phyloP scores from a whole-genome alignment of 1,140 invertebrate species.

The Gonioctena quinquepunctata region DNA sequence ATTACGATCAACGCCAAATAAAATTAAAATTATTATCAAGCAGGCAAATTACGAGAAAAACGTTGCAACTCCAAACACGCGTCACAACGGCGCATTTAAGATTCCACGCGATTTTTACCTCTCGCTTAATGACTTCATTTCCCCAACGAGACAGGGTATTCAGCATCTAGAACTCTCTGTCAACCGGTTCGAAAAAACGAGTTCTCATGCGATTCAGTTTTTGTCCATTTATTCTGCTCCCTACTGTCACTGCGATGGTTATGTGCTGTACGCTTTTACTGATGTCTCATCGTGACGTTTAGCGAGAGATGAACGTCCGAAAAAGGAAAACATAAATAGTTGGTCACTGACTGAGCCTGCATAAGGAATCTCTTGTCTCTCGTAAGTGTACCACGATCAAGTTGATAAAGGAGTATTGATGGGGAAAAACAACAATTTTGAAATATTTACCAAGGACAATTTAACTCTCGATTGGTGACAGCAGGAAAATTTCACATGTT shows the following conservation, averaged over 20 bases:
- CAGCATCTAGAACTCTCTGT: background rate
- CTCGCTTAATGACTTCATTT: constrained; percentile 33
- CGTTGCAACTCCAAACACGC: constrained; percentile 15
- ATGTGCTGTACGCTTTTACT: constrained; percentile 1
- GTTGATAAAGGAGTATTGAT: too few relatives aligned
- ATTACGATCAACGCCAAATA: constrained; percentile 10
- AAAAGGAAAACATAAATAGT: background rate
- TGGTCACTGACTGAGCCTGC: background rate
- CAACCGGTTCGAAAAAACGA: constrained; percentile 27
- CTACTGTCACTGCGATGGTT: background rate
- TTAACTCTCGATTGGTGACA: too few relatives aligned
- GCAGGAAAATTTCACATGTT: too few relatives aligned
- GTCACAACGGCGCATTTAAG: constrained; percentile 22
- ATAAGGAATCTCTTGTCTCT: background rate
- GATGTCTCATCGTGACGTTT: background rate
- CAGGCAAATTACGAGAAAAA: constrained; percentile 8
- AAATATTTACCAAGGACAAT: too few relatives aligned
- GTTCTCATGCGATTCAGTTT: constrained; percentile 16
- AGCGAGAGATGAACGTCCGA: background rate
- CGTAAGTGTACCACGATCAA: background rate
- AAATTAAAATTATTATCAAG: constrained; percentile 15
- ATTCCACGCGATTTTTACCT: constrained; percentile 35
- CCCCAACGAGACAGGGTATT: background rate
- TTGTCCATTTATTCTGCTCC: constrained; percentile 7
- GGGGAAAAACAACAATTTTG: too few relatives aligned